A percentile compares a stretch with the other conserved stretches of the same genome.
phyloP scores from a whole-genome alignment of 2,113 vertebrate species.

The Chamaetylas fuelleborni region DNA sequence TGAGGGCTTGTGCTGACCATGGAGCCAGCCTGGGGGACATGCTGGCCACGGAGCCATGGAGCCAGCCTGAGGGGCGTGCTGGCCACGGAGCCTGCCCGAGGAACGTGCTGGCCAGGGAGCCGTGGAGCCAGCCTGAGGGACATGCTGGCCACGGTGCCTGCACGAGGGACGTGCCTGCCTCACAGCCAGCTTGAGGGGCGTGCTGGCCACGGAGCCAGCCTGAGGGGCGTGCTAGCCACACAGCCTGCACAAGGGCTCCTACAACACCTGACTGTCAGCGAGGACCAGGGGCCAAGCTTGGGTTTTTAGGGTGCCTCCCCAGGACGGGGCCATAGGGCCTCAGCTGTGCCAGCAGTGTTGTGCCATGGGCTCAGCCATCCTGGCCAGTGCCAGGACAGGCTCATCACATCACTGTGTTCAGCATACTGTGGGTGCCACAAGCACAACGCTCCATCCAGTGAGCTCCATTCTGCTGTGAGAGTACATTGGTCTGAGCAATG shows the following conservation, averaged over 20 bases:
- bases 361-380: fast-evolving
- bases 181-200: no score
- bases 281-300: neutral
- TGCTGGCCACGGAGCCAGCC: no score
- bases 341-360: neutral
- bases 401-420: fast-evolving
- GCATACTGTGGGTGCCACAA: fast-evolving
- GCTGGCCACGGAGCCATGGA: no score
- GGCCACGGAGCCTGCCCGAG: no score
- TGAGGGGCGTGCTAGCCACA: no score
- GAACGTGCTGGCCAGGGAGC: no score
- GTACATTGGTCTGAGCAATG: fast-evolving
- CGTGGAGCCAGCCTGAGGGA: no score
- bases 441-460: fast-evolving
- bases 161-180: no score
- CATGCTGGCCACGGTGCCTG: no score
- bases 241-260: fast-evolving
- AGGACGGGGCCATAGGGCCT: fast-evolving
- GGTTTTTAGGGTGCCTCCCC: neutral
- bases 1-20: no score
- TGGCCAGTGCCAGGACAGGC: neutral
- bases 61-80: no score
- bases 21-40: no score
- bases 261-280: fast-evolving
- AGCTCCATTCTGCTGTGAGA: fast-evolving